Evolutionary conservation across 2,888 invertebrate species (phyloP).

Genomic region (Sminthurinus aureus): DNA sequence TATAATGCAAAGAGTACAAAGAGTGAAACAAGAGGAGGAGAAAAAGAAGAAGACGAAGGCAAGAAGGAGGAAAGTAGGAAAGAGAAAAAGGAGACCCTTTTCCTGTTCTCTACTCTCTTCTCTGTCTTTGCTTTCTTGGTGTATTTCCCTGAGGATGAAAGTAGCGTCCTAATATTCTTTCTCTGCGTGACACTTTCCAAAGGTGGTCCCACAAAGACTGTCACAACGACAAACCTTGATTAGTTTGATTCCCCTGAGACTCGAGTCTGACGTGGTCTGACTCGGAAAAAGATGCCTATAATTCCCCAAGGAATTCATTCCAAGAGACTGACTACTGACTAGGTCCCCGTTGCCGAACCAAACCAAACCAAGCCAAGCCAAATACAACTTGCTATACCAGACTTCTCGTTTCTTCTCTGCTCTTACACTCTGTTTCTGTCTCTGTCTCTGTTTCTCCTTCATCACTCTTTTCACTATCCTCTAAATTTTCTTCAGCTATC

Average conservation of each 20-base stretch:
- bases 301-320: conserved; percentile 58
- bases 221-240: conserved; percentile 61
- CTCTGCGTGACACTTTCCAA: conserved; percentile 59
- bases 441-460: neutral
- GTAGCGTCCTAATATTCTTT: conserved; percentile 59
- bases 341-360: conserved; percentile 43
- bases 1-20: neutral
- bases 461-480: conserved; percentile 8
- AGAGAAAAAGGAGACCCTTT: neutral
- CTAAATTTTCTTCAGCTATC: neutral
- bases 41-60: neutral
- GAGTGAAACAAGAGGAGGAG: conserved; percentile 14
- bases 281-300: conserved; percentile 59
- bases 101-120: neutral
- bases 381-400: conserved; percentile 4
- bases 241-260: conserved; percentile 60
- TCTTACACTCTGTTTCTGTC: neutral
- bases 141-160: conserved; percentile 58
- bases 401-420: neutral
- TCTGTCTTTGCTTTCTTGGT: conserved; percentile 38
- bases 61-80: conserved; percentile 7
- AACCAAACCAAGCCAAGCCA: conserved; percentile 29
- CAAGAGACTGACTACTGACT: conserved; percentile 44
- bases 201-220: conserved; percentile 60
- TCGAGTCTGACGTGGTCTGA: conserved; percentile 58